A percentile compares a stretch with the other conserved stretches of the same genome.
These are phyloP conservation scores for Leptinotarsa haldemani DNA, from an alignment of 2,888 invertebrate genomes.

Conservation along the genomic window DNA sequence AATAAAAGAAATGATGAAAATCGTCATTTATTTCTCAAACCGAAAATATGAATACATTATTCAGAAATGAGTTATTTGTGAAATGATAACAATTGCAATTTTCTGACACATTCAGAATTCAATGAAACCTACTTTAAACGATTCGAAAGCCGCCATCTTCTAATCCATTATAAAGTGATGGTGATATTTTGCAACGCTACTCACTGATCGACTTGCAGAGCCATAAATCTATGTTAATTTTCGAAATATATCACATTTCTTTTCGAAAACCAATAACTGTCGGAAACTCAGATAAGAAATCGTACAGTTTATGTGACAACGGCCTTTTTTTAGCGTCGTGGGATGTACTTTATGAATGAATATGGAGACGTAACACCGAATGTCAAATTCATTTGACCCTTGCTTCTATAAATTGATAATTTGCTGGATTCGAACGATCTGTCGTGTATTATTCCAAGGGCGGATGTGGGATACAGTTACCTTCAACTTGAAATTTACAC, in stretches of 20 bases:
- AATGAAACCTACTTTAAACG: too few relatives aligned
- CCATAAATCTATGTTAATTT: background rate
- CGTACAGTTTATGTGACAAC: background rate
- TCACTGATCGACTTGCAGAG: background rate
- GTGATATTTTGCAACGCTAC: background rate
- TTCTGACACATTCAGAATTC: too few relatives aligned
- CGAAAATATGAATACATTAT: too few relatives aligned
- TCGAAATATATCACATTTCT: background rate
- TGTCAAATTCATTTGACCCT: slow-evolving; percentile 39
- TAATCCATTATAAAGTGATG: background rate
- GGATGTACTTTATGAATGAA: slow-evolving; percentile 22
- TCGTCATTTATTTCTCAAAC: too few relatives aligned
- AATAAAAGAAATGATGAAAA: too few relatives aligned
- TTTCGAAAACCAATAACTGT: slow-evolving; percentile 6
- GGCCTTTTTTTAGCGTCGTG: background rate
- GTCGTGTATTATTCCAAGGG: background rate
- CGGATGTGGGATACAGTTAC: slow-evolving; percentile 32
- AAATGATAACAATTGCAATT: too few relatives aligned
- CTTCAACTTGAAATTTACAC: slow-evolving; percentile 16
- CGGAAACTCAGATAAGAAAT: background rate
- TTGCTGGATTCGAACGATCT: slow-evolving; percentile 34
- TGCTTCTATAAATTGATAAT: slow-evolving; percentile 36
- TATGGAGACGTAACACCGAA: slow-evolving; percentile 16
- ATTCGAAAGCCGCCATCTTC: background rate
- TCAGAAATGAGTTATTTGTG: too few relatives aligned